Percentiles rank a stretch among this genome's conserved stretches.
Evolutionary conservation across 2,888 invertebrate species (phyloP).

Genomic region (Mythimna vitellina): DNA sequence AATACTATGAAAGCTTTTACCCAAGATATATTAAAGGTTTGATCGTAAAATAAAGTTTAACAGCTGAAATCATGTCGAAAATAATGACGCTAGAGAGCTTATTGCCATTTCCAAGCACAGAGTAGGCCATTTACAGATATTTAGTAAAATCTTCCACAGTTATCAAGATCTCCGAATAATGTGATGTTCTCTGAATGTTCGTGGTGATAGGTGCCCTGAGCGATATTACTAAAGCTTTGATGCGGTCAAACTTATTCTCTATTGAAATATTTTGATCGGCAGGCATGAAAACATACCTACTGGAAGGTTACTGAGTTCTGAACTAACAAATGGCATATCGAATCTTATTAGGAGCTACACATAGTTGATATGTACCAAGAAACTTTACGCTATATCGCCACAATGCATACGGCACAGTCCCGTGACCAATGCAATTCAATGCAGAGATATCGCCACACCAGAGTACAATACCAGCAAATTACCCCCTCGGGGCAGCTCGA

Average conservation of each 20-base stretch:
- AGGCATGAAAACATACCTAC: not conserved
- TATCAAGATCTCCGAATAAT: conserved; percentile 1
- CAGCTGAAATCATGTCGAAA: conserved; percentile 11
- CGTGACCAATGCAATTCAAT: conserved; percentile 70
- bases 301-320: conserved; percentile 1
- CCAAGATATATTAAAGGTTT: not conserved
- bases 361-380: conserved; percentile 20
- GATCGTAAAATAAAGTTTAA: conserved; percentile 10
- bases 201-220: not conserved
- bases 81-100: conserved; percentile 4
- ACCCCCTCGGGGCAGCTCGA: conserved; percentile 72
- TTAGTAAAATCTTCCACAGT: conserved; percentile 1
- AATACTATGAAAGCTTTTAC: not conserved
- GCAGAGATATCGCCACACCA: conserved; percentile 72
- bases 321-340: conserved; percentile 22
- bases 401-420: conserved; percentile 54
- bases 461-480: conserved; percentile 81
- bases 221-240: conserved; percentile 6
- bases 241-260: not conserved
- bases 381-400: conserved; percentile 24
- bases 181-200: conserved; percentile 11
- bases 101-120: conserved; percentile 7
- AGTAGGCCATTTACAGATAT: conserved; percentile 22
- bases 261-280: conserved; percentile 34
- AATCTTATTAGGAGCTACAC: conserved; percentile 16